phyloP scores from a whole-genome alignment of 2,888 invertebrate genomes.

The Ichneumoninae sp. region DNA sequence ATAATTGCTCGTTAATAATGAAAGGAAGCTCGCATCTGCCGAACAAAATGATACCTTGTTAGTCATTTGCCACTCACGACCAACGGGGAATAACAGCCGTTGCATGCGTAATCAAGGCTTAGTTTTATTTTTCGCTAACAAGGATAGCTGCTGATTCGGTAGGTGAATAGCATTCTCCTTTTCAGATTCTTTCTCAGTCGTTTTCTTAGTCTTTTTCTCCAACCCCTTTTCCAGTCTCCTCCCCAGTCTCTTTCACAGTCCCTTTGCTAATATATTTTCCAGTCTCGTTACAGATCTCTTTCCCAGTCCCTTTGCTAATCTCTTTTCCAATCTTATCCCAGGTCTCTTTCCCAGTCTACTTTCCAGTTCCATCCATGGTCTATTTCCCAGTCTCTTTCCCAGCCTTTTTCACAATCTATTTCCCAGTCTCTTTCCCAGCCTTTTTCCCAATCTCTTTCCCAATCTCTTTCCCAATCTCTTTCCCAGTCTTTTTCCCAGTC shows the following conservation, averaged over 20 bases:
- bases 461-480: neutral
- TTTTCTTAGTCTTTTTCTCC: neutral
- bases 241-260: too few species aligned
- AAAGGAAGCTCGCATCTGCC: conserved; percentile 46
- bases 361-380: too few species aligned
- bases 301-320: too few species aligned
- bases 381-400: too few species aligned
- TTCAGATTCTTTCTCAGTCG: neutral
- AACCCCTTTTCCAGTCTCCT: neutral
- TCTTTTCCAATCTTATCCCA: too few species aligned
- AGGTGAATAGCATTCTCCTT: neutral
- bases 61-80: neutral
- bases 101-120: neutral
- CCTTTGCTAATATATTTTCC: too few species aligned
- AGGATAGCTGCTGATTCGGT: neutral
- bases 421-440: too few species aligned
- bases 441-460: neutral
- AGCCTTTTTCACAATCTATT: neutral
- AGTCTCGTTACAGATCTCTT: too few species aligned
- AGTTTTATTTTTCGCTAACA: neutral
- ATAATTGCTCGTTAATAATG: conserved; percentile 64
- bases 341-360: too few species aligned
- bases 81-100: neutral
- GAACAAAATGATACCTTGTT: neutral
- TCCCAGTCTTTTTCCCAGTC: neutral